Evolutionary conservation across 2,888 invertebrate genomes (phyloP).

Genomic region (Mystacides longicornis): DNA sequence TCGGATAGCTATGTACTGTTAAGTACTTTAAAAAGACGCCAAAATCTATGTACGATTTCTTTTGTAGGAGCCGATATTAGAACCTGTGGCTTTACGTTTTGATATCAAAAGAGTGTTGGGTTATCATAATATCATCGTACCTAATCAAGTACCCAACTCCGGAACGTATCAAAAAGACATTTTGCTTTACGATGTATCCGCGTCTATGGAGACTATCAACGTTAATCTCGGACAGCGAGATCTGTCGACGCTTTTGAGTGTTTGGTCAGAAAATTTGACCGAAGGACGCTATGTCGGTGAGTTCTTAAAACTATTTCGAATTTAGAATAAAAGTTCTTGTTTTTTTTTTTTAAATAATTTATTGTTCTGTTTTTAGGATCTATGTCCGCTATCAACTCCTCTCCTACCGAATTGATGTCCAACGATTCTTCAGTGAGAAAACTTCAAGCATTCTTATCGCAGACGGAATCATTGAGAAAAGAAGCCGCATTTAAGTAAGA

Average conservation of each 20-base stretch:
- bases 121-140: conserved; percentile 26
- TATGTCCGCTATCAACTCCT: conserved; percentile 31
- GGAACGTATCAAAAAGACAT: conserved; percentile 34
- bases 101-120: conserved; percentile 63
- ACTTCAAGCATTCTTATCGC: conserved; percentile 66
- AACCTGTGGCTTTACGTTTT: conserved; percentile 62
- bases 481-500: conserved; percentile 47
- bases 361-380: conserved; percentile 11
- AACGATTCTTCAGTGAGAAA: conserved; percentile 54
- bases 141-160: conserved; percentile 31
- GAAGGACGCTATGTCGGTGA: conserved; percentile 51
- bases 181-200: conserved; percentile 55
- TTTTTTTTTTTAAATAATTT: not conserved
- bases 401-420: conserved; percentile 37
- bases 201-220: conserved; percentile 57
- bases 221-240: conserved; percentile 71
- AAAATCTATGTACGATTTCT: not conserved
- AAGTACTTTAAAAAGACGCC: too few species aligned
- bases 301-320: conserved; percentile 6
- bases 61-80: conserved; percentile 63
- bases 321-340: not conserved
- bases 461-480: conserved; percentile 57
- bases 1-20: too few species aligned
- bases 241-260: conserved; percentile 60
- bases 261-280: conserved; percentile 65